These are phyloP conservation scores for Platalea minor DNA, from an alignment of 2,797 vertebrate species.

Conservation along the genomic window DNA sequence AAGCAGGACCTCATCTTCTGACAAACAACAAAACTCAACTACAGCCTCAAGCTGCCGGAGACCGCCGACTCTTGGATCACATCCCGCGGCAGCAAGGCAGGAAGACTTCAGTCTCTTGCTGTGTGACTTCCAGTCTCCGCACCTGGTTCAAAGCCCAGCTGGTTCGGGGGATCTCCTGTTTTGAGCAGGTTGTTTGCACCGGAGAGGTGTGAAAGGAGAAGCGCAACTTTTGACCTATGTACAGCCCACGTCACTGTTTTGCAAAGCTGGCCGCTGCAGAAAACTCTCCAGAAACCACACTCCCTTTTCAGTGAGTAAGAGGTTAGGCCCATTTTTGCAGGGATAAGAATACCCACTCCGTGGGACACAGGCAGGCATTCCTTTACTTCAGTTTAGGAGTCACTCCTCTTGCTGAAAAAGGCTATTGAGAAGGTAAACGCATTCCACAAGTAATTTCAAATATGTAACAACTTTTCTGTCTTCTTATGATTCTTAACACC, in stretches of 20 bases:
- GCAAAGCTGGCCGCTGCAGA: background rate
- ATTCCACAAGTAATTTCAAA: background rate
- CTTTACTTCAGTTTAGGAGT: background rate
- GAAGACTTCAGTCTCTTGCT: background rate
- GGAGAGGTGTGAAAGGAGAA: background rate
- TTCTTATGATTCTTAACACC: background rate
- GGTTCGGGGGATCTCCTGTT: fast-evolving
- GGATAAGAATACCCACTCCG: background rate
- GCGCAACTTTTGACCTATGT: background rate
- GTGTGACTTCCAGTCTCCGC: background rate
- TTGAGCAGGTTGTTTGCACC: background rate
- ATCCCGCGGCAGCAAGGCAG: background rate
- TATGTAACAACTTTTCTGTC: background rate
- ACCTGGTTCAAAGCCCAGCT: too few species aligned
- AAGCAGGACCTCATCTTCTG: background rate
- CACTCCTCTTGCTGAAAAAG: background rate
- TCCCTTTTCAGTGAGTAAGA: background rate
- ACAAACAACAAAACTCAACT: background rate
- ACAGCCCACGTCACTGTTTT: background rate
- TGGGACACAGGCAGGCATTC: background rate
- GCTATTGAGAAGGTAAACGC: background rate
- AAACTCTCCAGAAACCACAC: background rate
- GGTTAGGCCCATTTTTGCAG: background rate
- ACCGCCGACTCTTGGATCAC: fast-evolving
- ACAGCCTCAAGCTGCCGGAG: background rate